Evolutionary conservation across 2,797 vertebrate species (phyloP), one percentile per base, ranked within the genome.

Genomic region (Enteromius anoplus): DNA sequence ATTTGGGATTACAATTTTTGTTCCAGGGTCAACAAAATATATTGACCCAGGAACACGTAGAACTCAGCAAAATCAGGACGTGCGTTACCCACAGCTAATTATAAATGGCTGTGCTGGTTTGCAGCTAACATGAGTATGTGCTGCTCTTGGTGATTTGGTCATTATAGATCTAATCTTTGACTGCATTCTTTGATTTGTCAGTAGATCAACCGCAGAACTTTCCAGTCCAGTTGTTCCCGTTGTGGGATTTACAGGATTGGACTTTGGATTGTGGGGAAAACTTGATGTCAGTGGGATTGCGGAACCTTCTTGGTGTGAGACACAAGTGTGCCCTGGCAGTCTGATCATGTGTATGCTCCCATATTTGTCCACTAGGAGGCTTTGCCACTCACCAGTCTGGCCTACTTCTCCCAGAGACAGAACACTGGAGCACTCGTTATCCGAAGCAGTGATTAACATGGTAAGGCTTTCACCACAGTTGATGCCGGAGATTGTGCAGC

Each of bases 381-480:
- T 40, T 21, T 47, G 17, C 58, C 17, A 70, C 91, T 93, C 86
- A 96, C 96, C 89, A 62, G 95, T 94, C 62, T 90, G 86, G 3
- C 93, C 90, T 45, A 91, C 90, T 47, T 87, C 65, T 23, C 90
- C 92, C 60, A 95, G 86, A 23, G 23, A 73, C 32, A 11, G 70
- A 0, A 89, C 88, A 37, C 95, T 96, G 87, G 85, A 15, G 53
- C 96, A 96, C 7, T 96, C 84, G 0, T 93, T 9, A 1, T 95
- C 93, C 5, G 81, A 92, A 4, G 95, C 91, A 0, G 89, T 94
- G 86, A 96, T 91, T 84, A 84, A 89, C 34, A 94, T 58, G 0
- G 90, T 93, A 68, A 96, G 66, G 55, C 91, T 89, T 37, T 95
- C 92, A 62, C 96, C 96, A 21, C 96, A 96, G 0, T 45, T 37